Evolutionary conservation across 2,113 vertebrate species (phyloP).

Genomic region (Pituophis catenifer): DNA sequence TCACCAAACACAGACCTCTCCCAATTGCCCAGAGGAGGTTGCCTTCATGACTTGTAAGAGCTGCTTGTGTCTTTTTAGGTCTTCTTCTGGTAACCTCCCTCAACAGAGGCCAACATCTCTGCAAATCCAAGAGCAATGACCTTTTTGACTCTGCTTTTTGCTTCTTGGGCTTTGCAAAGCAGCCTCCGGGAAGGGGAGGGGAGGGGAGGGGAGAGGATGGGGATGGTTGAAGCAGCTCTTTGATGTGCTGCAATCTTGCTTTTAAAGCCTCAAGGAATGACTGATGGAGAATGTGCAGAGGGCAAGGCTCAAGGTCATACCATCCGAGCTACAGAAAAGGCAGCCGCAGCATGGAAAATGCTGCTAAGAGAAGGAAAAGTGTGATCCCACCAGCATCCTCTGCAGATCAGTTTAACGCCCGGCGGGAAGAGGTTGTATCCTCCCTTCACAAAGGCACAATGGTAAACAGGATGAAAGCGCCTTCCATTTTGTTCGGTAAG

Average conservation of each 20-base stretch:
- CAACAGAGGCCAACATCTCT: background rate
- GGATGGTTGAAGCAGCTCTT: background rate
- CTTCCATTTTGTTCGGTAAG: background rate
- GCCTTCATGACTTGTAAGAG: rapidly evolving
- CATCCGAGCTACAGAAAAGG: background rate
- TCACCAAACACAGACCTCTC: background rate
- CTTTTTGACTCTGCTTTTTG: background rate
- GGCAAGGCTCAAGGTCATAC: constrained; percentile 55
- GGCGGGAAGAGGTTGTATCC: background rate
- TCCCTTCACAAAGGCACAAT: background rate
- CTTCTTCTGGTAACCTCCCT: background rate
- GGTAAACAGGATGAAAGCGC: background rate
- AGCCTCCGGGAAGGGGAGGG: constrained; percentile 37
- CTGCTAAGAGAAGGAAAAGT: background rate
- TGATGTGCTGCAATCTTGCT: constrained; percentile 10
- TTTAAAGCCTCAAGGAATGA: constrained; percentile 55
- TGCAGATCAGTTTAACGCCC: background rate
- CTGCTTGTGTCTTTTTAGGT: rapidly evolving
- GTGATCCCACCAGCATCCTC: rapidly evolving
- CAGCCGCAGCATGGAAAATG: background rate
- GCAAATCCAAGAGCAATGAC: rapidly evolving
- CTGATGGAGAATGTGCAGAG: background rate
- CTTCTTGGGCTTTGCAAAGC: constrained; percentile 37
- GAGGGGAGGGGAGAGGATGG: too few species aligned
- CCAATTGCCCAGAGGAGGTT: rapidly evolving